phyloP scores from a whole-genome alignment of 1,140 invertebrate species.

The Berghia stephanieae region DNA sequence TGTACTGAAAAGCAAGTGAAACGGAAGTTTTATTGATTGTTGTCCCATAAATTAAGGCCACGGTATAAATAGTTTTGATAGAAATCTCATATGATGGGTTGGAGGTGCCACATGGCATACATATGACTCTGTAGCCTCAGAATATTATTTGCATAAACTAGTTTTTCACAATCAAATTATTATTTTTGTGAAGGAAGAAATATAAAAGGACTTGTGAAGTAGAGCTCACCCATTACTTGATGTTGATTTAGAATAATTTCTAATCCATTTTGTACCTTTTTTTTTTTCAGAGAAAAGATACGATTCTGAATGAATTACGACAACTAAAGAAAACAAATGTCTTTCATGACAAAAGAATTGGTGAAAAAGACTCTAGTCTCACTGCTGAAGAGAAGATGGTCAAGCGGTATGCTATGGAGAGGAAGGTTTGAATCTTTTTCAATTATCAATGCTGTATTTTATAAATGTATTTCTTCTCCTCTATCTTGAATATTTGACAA shows the following conservation, averaged over 20 bases:
- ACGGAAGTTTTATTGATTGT: background rate
- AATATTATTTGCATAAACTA: no score
- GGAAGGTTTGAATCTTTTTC: slow-evolving; percentile 67
- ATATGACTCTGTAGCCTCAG: no score
- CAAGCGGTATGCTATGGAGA: slow-evolving; percentile 83
- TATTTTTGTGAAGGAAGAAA: background rate
- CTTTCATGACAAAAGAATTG: slow-evolving; percentile 87
- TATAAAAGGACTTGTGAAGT: no score
- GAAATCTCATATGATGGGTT: no score
- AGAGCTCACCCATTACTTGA: no score
- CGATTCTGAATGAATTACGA: slow-evolving; percentile 85
- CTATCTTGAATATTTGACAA: no score
- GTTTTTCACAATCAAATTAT: background rate
- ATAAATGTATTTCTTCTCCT: no score
- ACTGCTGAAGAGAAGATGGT: slow-evolving; percentile 84
- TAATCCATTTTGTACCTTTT: no score
- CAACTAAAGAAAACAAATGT: slow-evolving; percentile 81
- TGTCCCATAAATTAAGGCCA: no score
- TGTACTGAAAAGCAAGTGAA: background rate
- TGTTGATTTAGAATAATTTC: no score
- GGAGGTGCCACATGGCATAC: no score
- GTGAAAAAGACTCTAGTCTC: slow-evolving; percentile 78
- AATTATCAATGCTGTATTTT: background rate
- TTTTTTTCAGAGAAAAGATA: slow-evolving; percentile 76
- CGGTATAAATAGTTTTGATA: no score